Percentiles rank a stretch among this genome's conserved stretches.
phyloP scores from a whole-genome alignment of 2,888 invertebrate species.

The Dendrolimus houi region DNA sequence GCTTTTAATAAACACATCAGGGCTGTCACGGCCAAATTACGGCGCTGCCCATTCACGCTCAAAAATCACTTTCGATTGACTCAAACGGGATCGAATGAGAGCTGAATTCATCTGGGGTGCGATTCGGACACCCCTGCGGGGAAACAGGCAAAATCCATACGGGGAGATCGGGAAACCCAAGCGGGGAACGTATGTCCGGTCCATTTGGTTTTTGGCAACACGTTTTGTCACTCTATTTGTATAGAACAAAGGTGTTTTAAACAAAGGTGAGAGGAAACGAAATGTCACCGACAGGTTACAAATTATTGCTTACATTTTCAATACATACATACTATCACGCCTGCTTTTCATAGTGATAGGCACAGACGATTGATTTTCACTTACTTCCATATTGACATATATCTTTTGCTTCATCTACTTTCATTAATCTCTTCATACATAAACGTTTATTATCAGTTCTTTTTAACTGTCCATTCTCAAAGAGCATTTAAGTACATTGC shows the following conservation, averaged over 20 bases:
- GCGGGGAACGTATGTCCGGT: conserved; percentile 70
- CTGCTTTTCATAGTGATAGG: too few relatives aligned
- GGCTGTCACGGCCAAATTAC: conserved; percentile 70
- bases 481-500: too few relatives aligned
- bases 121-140: conserved; percentile 39
- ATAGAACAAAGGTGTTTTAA: background rate
- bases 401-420: too few relatives aligned
- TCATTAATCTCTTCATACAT: too few relatives aligned
- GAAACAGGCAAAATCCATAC: background rate
- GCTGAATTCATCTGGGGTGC: conserved; percentile 68
- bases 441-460: too few relatives aligned
- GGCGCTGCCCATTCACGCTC: conserved; percentile 70
- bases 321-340: too few relatives aligned
- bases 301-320: too few relatives aligned
- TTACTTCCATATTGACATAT: too few relatives aligned
- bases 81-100: conserved; percentile 73
- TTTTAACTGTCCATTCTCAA: too few relatives aligned
- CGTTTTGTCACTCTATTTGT: background rate
- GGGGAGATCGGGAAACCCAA: conserved; percentile 42
- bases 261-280: background rate
- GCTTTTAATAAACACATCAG: conserved; percentile 67
- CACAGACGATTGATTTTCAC: too few relatives aligned
- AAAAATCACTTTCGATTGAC: conserved; percentile 73
- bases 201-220: conserved; percentile 36
- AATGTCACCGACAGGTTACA: too few relatives aligned